Conservation (phyloP, 2,797 vertebrate genomes). For the Lindbergichthys nudifrons region DNA sequence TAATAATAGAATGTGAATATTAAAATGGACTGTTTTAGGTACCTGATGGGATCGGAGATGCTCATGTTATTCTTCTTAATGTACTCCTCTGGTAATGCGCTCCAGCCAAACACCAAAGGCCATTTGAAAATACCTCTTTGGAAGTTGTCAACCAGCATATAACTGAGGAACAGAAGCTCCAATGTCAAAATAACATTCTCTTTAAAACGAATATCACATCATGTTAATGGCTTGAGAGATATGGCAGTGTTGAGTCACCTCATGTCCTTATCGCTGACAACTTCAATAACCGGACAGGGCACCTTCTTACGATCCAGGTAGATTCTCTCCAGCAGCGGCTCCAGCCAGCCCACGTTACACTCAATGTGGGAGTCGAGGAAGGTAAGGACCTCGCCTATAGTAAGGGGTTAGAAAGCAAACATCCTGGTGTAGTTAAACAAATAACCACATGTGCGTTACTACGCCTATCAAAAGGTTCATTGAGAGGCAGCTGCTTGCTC, state of each 20-base stretch:
- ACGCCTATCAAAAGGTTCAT: background rate
- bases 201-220: background rate
- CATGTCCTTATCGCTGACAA: conserved; percentile 97
- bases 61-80: conserved; percentile 90
- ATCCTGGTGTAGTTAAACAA: conserved; percentile 48
- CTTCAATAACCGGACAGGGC: conserved; percentile 96
- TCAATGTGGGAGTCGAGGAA: conserved; percentile 98
- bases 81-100: conserved; percentile 87
- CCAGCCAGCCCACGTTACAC: conserved; percentile 97
- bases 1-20: background rate
- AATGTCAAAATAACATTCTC: background rate
- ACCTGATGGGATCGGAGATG: conserved; percentile 94
- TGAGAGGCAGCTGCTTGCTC: background rate
- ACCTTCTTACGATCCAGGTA: conserved; percentile 90
- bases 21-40: background rate
- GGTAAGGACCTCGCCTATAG: conserved; percentile 91
- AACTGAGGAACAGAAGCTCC: conserved; percentile 80
- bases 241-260: conserved; percentile 81
- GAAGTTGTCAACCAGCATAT: conserved; percentile 96
- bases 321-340: conserved; percentile 94
- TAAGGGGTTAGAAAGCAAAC: conserved; percentile 27
- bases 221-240: background rate
- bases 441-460: background rate
- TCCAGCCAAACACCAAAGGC: conserved; percentile 98
- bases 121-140: conserved; percentile 96